These are phyloP conservation scores for Micropoecilia bifurca DNA, from an alignment of 2,797 vertebrate species.

Conservation along the genomic window DNA sequence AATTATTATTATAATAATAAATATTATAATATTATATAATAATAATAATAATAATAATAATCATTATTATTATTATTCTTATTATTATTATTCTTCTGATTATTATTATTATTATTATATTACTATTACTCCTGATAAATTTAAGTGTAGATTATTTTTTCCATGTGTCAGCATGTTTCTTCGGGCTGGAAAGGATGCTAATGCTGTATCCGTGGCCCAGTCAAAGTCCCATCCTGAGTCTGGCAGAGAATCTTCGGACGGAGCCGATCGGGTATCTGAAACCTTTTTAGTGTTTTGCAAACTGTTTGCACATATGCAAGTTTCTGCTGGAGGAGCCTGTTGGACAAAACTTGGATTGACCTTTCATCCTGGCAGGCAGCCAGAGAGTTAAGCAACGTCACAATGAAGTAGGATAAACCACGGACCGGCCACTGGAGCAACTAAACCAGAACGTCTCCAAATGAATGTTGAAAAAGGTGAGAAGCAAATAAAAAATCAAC, in stretches of 20 bases:
- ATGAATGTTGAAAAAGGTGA: neutral
- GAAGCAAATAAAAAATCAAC: neutral
- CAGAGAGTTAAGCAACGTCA: constrained; percentile 54
- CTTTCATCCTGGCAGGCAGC: constrained; percentile 29
- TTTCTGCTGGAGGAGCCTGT: constrained; percentile 17
- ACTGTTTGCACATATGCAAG: neutral
- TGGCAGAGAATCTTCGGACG: neutral
- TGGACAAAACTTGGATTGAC: constrained; percentile 17
- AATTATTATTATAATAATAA: neutral
- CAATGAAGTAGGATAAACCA: constrained; percentile 58
- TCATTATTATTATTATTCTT: neutral
- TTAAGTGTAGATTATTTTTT: neutral
- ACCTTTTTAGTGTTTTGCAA: neutral
- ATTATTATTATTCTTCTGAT: neutral
- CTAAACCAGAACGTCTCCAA: constrained; percentile 3
- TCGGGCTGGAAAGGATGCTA: neutral
- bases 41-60: no score
- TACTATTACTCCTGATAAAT: neutral
- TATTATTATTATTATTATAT: neutral
- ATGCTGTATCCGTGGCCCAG: neutral
- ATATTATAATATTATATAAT: neutral
- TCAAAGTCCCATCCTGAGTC: neutral
- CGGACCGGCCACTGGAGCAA: constrained; percentile 38
- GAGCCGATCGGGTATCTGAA: neutral
- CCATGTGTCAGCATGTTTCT: neutral